Conservation (phyloP, 2,888 invertebrate species). For the Tuta absoluta region DNA sequence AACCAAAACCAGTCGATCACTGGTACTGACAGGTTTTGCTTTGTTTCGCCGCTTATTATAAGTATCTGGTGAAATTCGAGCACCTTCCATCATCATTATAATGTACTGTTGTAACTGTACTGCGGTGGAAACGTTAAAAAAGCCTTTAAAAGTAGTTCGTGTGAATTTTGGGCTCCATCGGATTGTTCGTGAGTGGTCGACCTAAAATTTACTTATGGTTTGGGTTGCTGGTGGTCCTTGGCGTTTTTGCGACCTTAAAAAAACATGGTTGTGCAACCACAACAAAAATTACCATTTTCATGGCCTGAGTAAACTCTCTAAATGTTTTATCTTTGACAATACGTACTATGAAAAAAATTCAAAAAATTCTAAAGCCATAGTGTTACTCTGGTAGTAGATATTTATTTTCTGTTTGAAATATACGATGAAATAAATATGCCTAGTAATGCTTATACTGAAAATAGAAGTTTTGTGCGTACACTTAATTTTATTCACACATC, state of each 20-base stretch:
- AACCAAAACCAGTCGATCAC: constrained; percentile 20
- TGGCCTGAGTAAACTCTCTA: no score
- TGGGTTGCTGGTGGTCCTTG: neutral
- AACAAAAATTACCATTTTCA: no score
- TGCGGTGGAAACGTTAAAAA: constrained; percentile 10
- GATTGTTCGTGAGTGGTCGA: constrained; percentile 4
- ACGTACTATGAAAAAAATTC: neutral
- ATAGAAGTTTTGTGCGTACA: constrained; percentile 17
- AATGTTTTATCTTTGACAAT: no score
- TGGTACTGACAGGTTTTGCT: constrained; percentile 22
- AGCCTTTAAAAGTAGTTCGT: constrained; percentile 18
- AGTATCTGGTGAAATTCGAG: constrained; percentile 14
- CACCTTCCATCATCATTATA: constrained; percentile 12
- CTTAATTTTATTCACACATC: constrained; percentile 35
- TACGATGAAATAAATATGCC: no score
- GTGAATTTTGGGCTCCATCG: neutral
- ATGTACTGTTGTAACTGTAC: constrained; percentile 19
- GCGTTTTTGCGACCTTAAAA: no score
- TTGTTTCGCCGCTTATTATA: constrained; percentile 23
- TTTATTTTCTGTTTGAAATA: no score
- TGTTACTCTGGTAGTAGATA: no score
- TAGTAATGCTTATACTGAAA: no score
- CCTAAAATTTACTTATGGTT: neutral
- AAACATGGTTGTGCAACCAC: no score
- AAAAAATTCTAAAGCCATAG: no score